Evolutionary conservation across 2,113 vertebrate genomes (phyloP).

Genomic region (Xerus inauris): DNA sequence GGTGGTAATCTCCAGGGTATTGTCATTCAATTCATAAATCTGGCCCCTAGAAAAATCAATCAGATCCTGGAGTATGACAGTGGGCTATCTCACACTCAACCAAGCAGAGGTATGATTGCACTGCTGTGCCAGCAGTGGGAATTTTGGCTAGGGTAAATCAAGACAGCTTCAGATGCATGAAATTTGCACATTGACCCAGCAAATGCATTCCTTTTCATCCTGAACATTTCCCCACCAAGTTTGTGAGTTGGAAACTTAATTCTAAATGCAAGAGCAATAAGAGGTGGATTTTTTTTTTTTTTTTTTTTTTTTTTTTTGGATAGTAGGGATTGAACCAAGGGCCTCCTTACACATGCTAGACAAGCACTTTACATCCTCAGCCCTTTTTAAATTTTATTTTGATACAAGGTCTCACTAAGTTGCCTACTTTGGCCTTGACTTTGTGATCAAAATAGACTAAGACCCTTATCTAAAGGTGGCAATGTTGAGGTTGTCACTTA

Average conservation of each 20-base stretch:
- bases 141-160: neutral
- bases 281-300: neutral
- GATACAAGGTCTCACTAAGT: no score
- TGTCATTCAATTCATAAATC: neutral
- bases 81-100: no score
- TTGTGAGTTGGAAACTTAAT: neutral
- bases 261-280: neutral
- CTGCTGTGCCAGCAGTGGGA: neutral
- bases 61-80: neutral
- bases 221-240: neutral
- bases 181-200: neutral
- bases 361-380: no score
- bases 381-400: no score
- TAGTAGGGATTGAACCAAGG: no score
- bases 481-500: neutral
- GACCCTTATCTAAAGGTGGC: no score
- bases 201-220: neutral
- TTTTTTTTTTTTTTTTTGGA: no score
- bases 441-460: no score
- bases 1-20: neutral
- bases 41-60: neutral
- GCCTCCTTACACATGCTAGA: no score
- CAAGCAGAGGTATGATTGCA: no score
- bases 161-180: neutral
- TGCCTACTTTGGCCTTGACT: no score